Base-by-base conservation (phyloP, 2,797 vertebrate species). In the Brachyalestes nurse region DNA sequence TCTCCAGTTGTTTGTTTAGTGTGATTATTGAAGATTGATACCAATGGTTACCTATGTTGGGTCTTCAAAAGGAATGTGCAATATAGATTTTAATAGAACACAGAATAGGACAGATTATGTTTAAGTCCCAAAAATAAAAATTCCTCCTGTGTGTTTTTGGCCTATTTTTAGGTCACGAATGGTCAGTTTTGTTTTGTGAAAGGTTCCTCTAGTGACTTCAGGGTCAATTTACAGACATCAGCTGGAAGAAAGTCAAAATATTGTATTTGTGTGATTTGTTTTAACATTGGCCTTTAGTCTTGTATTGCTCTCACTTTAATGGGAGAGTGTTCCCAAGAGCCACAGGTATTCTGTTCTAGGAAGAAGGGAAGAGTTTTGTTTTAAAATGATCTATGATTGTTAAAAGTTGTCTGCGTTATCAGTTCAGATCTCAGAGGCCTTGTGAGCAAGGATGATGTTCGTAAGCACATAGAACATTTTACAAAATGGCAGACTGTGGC, bases 21-120 rank as follows among this genome's bases (percentile, higher is more conserved):
- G 62, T 73, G 45, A 73, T 80, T 83, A 62, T 83, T 77, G 70
- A 78, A 78, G 45, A 66, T 73, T 17, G 38, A 83, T 53, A 79
- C 69, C 79, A 85, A 65, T 85, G 83, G 75, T 61, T 62, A 65
- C 55, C 72, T 14, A 61, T 53, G 28, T 70, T 76, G 78, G 75
- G 64, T 80, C 74, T 82, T 79, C 60, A 66, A 80, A 82, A 61
- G 14, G 21, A 76, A 81, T 67, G 85, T 86, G 85, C 83, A 86
- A 84, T 86, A 86, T 73, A 62, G 61, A 81, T 76, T 67, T 7
- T 73, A 75, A 62, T 71, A 28, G 28, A 70, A 38, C 66, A 45
- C 8, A 25, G 55, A 58, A 73, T 64, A 73, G 62, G 61, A 78
- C 7, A 7, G 25, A 19, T 72, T 5, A 19, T 6, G 19, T 57